Evolutionary conservation across 2,797 vertebrate species (phyloP), one percentile per base, ranked within the genome.

Genomic region (Chrosomus eos): DNA sequence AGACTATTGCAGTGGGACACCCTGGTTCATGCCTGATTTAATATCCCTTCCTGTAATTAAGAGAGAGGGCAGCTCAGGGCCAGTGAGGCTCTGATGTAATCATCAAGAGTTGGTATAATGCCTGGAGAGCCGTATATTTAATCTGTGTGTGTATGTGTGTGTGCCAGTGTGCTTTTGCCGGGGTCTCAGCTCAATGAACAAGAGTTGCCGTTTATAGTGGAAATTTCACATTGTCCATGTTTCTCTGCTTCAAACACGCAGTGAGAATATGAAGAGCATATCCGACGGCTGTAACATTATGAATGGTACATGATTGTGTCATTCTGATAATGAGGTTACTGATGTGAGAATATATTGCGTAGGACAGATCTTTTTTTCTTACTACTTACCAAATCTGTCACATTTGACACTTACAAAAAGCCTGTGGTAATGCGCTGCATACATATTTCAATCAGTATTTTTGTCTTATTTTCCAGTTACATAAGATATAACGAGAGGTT

Each of bases 31-130:
- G 87, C 80, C 33, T 87, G 75, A 85, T 88, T 80, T 66, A 82
- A 88, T 89, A 86, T 87, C 74, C 28, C 28, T 60, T 64, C 45
- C 78, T 88, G 81, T 86, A 88, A 85, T 89, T 87, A 86, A 86
- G 33, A 71, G 45, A 70, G 67, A 83, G 82, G 77, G 76, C 80
- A 85, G 75, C 82, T 81, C 60, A 75, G 79, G 66, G 84, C 70
- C 45, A 79, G 23, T 28, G 73, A 66, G 53, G 68, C 76, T 51
- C 38, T 83, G 80, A 81, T 81, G 45, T 78, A 80, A 82, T 85
- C 82, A 79, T 68, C 55, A 81, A n/a, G 68, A 58, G 72, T 31
- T 84, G 33, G 75, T 75, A 48, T 62, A 80, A 81, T 70, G 79
- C 51, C 72, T 81, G 28, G 84, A 86, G 78, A 81, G 72, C n/a